Conservation (phyloP, 2,113 vertebrate genomes). For the Pituophis catenifer region DNA sequence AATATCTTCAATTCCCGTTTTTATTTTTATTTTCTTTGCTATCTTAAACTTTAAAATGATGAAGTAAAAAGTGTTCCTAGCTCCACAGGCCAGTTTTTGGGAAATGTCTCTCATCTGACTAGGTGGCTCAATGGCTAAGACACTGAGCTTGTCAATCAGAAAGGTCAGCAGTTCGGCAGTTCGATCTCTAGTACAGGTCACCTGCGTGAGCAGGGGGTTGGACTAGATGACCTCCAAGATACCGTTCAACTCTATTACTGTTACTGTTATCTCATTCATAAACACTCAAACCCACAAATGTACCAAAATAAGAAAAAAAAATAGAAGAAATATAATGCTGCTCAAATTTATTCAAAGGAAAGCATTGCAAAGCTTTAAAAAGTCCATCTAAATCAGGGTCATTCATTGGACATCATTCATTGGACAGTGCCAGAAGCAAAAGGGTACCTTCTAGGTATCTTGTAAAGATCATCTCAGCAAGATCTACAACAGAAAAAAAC, state of each 20-base stretch:
- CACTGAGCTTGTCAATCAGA: no score
- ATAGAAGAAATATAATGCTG: neutral
- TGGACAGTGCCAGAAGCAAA: neutral
- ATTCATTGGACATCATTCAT: neutral
- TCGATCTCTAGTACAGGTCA: no score
- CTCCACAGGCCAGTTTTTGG: neutral
- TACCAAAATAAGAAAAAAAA: neutral
- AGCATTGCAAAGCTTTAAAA: neutral
- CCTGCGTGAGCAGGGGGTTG: no score
- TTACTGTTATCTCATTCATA: neutral
- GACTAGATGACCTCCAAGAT: no score
- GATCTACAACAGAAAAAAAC: constrained; percentile 3
- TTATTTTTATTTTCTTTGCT: neutral
- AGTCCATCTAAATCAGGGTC: neutral
- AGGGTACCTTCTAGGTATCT: neutral
- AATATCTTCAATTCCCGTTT: neutral
- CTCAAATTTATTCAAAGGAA: constrained; percentile 5
- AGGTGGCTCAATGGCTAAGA: no score
- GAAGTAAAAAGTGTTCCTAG: neutral
- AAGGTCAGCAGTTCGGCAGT: no score
- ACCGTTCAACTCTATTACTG: no score
- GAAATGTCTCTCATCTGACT: neutral
- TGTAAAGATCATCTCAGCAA: neutral
- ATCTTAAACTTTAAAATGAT: neutral
- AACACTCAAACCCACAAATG: neutral